Evolutionary conservation across 37 sponge, comb jelly and placozoan genomes (phyloP), one percentile per base, ranked within the genome.

Genomic region (Beroe forskalii): DNA sequence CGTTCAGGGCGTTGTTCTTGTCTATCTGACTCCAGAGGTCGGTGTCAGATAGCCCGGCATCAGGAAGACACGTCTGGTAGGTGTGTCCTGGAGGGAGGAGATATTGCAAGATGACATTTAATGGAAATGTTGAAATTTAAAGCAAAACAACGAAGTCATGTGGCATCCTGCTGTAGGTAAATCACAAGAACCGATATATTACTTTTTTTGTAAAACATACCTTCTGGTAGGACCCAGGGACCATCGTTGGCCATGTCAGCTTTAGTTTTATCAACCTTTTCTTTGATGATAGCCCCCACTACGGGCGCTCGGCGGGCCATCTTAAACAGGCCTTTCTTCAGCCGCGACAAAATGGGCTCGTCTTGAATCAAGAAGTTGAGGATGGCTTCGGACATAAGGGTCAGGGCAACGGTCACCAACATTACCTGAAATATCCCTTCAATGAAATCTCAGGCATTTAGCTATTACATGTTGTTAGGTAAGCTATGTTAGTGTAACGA

Each of bases 281-380:
- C 90, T 32, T 91, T 32, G 22, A 97, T 92, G 14, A 89, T 93
- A 24, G 92, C 76, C 32, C 91, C 91, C 19, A 95, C 31, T 8
- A 92, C 38, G 0, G 97, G 97, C 19, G 93, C 0, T 0, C 8
- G 62, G 0, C 94, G 67, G 0, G 94, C 48, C 0, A 75, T 0
- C 24, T 31, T 32, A 90, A 95, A 97, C 22, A 93, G 64, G 0
- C 63, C 32, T 37, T 42, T 61, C 24, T 90, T 94, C 0, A 94
- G 39, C 28, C 97, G 64, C 27, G 39, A 0, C 86, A 64, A 41
- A 0, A 93, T 72, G 0, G 91, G 90, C 30, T 94, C 90, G 3
- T 93, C 86, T 42, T 80, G 62, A 63, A 92, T 94, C 6, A 96
- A 66, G 63, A 92, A 94, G 40, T 64, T 90, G 80, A 90, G 90